Evolutionary conservation across 2,113 vertebrate genomes (phyloP).

Genomic region (Erythrocercus mccallii): DNA sequence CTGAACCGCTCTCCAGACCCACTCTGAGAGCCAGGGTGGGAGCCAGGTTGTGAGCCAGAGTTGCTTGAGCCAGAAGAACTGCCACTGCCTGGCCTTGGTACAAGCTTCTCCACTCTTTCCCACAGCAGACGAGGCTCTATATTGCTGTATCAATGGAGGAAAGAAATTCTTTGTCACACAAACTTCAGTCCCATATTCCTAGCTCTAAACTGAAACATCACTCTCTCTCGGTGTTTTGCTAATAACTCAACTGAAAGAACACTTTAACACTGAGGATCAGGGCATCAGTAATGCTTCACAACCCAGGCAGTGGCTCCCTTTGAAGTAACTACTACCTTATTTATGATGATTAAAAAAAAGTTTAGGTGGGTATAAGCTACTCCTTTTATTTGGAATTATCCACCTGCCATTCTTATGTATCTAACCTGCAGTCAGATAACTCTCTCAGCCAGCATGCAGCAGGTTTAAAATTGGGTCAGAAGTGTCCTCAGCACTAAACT

Average conservation of each 20-base stretch:
- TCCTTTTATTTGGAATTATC: background rate
- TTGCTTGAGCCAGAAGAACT: constrained; percentile 95
- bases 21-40: constrained; percentile 86
- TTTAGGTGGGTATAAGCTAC: background rate
- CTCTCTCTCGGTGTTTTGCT: background rate
- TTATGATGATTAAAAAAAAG: background rate
- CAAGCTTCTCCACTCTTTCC: constrained; percentile 95
- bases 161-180: background rate
- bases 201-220: background rate
- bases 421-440: background rate
- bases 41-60: constrained; percentile 88
- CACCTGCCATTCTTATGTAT: background rate
- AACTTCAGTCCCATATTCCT: background rate
- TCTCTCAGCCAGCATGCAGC: background rate
- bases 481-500: background rate
- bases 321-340: background rate
- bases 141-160: constrained; percentile 69
- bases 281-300: background rate
- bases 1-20: constrained; percentile 92
- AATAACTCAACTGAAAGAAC: background rate
- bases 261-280: background rate
- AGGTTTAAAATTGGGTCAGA: background rate
- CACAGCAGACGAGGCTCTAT: constrained; percentile 91
- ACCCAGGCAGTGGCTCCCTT: background rate
- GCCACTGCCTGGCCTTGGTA: constrained; percentile 88